A percentile compares a stretch with the other conserved stretches of the same genome.
Evolutionary conservation across 2,797 vertebrate species (phyloP).

Genomic region (Halcyon chelicuti): DNA sequence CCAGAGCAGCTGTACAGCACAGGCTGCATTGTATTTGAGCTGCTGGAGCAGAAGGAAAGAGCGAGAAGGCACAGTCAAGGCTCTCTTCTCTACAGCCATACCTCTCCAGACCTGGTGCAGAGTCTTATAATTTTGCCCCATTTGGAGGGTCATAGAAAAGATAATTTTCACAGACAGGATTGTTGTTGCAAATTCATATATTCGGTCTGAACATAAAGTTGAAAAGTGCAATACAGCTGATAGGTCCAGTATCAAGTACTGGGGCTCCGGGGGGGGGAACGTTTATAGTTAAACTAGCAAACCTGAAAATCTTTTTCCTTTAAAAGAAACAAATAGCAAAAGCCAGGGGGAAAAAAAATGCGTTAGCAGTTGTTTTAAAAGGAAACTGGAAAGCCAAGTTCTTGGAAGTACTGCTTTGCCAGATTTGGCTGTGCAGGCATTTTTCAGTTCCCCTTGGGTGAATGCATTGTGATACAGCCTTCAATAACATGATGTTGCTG

Average conservation of each 20-base stretch:
- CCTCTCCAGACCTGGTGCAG: not conserved
- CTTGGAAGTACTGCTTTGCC: not conserved
- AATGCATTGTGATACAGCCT: not conserved
- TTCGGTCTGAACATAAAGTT: not conserved
- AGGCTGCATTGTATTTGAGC: not conserved
- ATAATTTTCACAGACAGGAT: not conserved
- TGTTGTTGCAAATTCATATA: not conserved
- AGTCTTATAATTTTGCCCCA: not conserved
- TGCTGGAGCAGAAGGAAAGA: not conserved
- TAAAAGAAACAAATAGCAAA: not conserved
- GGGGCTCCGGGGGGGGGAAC: not conserved
- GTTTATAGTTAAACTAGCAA: not conserved
- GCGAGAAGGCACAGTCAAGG: not conserved
- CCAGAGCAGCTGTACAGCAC: not conserved
- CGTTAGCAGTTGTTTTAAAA: not conserved
- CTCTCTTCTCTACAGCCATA: not conserved
- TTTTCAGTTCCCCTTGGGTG: not conserved
- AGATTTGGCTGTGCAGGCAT: not conserved
- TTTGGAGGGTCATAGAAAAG: not conserved
- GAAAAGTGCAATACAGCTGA: not conserved
- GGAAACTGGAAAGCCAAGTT: not conserved
- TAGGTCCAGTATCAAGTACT: not conserved
- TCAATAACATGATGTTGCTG: not conserved
- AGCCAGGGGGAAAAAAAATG: not conserved
- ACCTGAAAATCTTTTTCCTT: not conserved